These are phyloP conservation scores for Euura lappo DNA, from an alignment of 1,140 invertebrate genomes.

Conservation along the genomic window DNA sequence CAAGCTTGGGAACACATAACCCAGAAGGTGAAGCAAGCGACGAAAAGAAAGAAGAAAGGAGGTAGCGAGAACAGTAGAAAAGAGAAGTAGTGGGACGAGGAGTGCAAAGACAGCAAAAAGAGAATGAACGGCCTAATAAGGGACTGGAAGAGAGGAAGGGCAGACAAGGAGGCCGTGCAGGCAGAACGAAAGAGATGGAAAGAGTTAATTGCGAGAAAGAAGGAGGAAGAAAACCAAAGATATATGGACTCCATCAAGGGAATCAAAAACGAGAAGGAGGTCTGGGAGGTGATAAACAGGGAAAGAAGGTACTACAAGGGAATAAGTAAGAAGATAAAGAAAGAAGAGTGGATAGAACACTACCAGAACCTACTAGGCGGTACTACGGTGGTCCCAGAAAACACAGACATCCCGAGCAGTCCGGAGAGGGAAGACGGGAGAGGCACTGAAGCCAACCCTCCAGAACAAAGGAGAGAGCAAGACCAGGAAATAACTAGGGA, in stretches of 20 bases:
- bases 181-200: conserved; percentile 8
- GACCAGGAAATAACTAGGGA: not conserved
- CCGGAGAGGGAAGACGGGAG: conserved; percentile 1
- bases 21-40: not conserved
- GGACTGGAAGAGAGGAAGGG: not conserved
- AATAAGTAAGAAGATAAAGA: conserved; percentile 11
- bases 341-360: conserved; percentile 5
- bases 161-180: not conserved
- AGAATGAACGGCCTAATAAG: conserved; percentile 6
- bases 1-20: not conserved
- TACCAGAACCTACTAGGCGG: conserved; percentile 1
- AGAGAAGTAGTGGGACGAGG: not conserved
- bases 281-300: not conserved
- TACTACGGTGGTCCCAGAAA: not conserved
- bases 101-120: not conserved
- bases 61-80: not conserved
- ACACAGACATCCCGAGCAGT: not conserved
- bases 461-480: not conserved
- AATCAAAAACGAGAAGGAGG: not conserved
- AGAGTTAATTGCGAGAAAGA: not conserved
- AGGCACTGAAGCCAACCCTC: not conserved
- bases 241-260: not conserved
- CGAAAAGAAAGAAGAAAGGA: not conserved
- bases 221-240: too few relatives aligned
- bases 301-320: conserved; percentile 8